A percentile compares a stretch with the other conserved stretches of the same genome.
phyloP scores from a whole-genome alignment of 2,113 vertebrate genomes.

The Columba livia region DNA sequence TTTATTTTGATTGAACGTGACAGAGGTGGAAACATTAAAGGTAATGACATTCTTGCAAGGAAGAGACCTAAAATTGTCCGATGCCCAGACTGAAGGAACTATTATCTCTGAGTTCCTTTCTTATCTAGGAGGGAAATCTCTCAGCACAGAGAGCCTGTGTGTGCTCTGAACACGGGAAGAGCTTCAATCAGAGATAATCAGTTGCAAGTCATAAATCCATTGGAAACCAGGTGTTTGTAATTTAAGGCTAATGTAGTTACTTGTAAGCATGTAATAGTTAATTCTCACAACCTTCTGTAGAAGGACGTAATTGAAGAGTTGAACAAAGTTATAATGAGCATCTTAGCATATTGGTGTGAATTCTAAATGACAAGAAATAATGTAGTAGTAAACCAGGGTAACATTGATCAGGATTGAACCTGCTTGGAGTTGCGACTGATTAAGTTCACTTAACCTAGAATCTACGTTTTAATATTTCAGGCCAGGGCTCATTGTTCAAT shows the following conservation, averaged over 20 bases:
- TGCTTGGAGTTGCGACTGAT: background rate
- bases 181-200: constrained; percentile 1
- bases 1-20: background rate
- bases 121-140: background rate
- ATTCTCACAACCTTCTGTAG: constrained; percentile 16
- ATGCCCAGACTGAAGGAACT: background rate
- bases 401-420: background rate
- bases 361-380: background rate
- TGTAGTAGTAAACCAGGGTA: background rate
- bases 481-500: background rate
- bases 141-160: background rate
- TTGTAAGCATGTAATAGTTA: constrained; percentile 50
- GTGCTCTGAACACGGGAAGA: background rate
- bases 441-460: background rate
- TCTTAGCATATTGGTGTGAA: background rate
- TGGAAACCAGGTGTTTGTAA: constrained; percentile 43
- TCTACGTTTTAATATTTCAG: background rate
- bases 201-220: background rate
- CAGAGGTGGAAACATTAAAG: background rate
- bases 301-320: constrained; percentile 11
- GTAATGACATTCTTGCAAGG: background rate
- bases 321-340: constrained; percentile 18
- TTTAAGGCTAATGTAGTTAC: constrained; percentile 24
- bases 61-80: background rate
- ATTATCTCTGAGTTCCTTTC: background rate